Percentiles rank a stretch among this genome's conserved stretches.
Conservation (phyloP, 2,797 vertebrate genomes). For the Buphagus erythrorhynchus region DNA sequence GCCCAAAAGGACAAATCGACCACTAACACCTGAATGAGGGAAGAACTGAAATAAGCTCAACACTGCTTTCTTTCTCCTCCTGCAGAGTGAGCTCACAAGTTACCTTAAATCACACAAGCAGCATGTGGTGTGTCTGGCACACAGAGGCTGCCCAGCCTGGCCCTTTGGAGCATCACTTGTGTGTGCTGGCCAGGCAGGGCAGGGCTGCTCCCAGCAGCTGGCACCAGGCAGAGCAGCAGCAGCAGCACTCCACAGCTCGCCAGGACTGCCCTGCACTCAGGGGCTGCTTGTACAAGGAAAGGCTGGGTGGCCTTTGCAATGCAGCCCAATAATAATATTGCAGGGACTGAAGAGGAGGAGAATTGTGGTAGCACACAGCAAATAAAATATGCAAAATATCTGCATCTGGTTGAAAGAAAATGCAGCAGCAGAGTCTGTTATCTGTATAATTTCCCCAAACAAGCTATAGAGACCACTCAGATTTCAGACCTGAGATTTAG, state of each 20-base stretch:
- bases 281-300: not conserved
- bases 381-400: not conserved
- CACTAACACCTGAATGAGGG: slow-evolving; percentile 17
- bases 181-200: slow-evolving; percentile 27
- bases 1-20: slow-evolving; percentile 57
- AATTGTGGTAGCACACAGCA: not conserved
- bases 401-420: not conserved
- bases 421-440: not conserved
- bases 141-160: not conserved
- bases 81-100: not conserved
- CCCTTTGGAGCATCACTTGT: not conserved
- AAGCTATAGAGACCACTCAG: not conserved
- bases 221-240: not conserved
- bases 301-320: not conserved
- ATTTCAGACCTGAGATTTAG: slow-evolving; percentile 34
- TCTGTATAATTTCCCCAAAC: not conserved
- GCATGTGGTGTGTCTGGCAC: slow-evolving; percentile 18
- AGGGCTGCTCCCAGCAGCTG: not conserved
- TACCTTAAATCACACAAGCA: not conserved
- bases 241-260: not conserved
- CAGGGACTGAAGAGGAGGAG: not conserved
- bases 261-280: not conserved
- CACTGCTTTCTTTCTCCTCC: slow-evolving; percentile 23
- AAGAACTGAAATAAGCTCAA: not conserved
- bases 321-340: not conserved